A percentile compares a stretch with the other conserved stretches of the same genome.
These are phyloP conservation scores for Macroglossus sobrinus DNA, from an alignment of 2,113 vertebrate species.

Conservation along the genomic window DNA sequence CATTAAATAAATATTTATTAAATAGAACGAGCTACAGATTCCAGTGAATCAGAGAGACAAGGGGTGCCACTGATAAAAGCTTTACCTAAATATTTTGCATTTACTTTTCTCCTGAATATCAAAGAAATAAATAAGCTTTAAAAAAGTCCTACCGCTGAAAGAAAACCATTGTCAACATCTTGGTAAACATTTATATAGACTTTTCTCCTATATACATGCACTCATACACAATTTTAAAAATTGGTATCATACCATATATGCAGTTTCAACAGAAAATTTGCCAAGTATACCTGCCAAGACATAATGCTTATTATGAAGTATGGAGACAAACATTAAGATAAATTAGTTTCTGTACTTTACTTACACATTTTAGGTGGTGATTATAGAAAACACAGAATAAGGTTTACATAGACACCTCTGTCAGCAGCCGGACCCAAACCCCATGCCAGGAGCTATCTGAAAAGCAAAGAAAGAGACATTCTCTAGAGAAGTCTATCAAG, in stretches of 20 bases:
- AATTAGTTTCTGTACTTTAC: neutral
- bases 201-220: neutral
- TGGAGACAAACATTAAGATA: neutral
- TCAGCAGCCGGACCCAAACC: neutral
- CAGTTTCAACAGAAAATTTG: constrained; percentile 47
- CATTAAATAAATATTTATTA: neutral
- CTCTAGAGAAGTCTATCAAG: neutral
- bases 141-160: neutral
- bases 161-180: neutral
- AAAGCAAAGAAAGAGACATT: neutral
- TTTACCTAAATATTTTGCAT: neutral
- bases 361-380: constrained; percentile 34
- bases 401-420: neutral
- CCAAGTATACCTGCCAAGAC: constrained; percentile 30
- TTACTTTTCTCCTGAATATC: neutral
- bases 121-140: neutral
- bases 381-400: constrained; percentile 34
- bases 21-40: neutral
- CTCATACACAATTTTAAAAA: neutral
- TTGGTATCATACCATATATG: neutral
- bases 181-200: neutral
- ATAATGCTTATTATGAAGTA: constrained; percentile 42
- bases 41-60: neutral
- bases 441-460: neutral
- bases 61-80: neutral